These are phyloP conservation scores for Phenganax stokvisi DNA, from an alignment of 92 coral and sea anemone genomes.

Conservation along the genomic window DNA sequence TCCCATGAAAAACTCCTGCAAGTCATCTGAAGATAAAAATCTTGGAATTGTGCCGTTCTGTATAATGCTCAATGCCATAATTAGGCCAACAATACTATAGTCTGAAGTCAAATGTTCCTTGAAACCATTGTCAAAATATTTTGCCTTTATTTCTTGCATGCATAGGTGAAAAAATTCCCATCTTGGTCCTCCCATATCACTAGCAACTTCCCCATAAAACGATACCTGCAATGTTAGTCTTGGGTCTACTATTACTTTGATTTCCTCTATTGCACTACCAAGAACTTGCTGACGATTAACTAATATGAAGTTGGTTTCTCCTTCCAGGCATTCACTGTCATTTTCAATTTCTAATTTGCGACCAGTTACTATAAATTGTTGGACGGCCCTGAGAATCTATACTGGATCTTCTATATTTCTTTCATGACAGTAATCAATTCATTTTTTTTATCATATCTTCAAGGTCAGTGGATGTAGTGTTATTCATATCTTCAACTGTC, in stretches of 20 bases:
- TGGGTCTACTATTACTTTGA: conserved; percentile 32
- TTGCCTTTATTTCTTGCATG: conserved; percentile 44
- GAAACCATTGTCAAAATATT: conserved; percentile 49
- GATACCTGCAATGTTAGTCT: conserved; percentile 55
- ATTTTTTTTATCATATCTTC: conserved; percentile 6
- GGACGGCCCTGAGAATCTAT: conserved; percentile 44
- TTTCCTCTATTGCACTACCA: conserved; percentile 46
- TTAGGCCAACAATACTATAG: conserved; percentile 43
- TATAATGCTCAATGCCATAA: conserved; percentile 60
- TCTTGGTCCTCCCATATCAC: conserved; percentile 58
- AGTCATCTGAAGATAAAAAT: conserved; percentile 43
- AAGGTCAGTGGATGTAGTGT: background rate
- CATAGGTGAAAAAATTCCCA: conserved; percentile 48
- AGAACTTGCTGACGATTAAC: conserved; percentile 44
- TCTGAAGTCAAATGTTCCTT: conserved; percentile 51
- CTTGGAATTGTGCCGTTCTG: conserved; percentile 63
- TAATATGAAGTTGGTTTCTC: conserved; percentile 46
- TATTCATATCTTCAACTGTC: background rate
- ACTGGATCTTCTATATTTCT: conserved; percentile 46
- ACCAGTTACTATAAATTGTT: conserved; percentile 44
- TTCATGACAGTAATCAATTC: conserved; percentile 36
- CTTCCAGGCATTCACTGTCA: conserved; percentile 31
- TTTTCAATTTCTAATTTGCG: conserved; percentile 45
- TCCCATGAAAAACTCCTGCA: conserved; percentile 32
- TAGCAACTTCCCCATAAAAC: conserved; percentile 51